phyloP scores from a whole-genome alignment of 2,797 vertebrate genomes.

The Sandelia bainsii region DNA sequence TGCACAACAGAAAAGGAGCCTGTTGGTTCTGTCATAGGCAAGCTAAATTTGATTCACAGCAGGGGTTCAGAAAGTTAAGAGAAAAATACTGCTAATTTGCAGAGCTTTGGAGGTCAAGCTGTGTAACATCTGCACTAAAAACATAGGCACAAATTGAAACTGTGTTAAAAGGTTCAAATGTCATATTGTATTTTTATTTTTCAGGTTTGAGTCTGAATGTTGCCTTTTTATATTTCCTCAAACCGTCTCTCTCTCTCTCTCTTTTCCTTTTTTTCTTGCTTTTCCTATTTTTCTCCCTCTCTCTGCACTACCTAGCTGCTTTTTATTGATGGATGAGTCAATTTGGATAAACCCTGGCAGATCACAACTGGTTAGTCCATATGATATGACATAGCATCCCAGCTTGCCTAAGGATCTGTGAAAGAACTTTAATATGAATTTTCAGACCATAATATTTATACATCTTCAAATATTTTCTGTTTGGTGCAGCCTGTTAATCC shows the following conservation, averaged over 20 bases:
- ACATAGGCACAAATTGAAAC: constrained; percentile 17
- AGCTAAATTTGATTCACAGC: constrained; percentile 63
- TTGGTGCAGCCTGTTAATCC: constrained; percentile 49
- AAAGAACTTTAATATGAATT: constrained; percentile 11
- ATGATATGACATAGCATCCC: constrained; percentile 41
- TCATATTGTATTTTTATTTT: constrained; percentile 5
- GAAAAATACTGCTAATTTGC: constrained; percentile 15
- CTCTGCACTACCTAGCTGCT: constrained; percentile 35
- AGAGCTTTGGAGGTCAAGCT: constrained; percentile 8
- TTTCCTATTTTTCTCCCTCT: neutral
- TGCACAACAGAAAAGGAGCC: constrained; percentile 55
- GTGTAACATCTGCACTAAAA: constrained; percentile 14
- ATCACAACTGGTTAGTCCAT: constrained; percentile 43
- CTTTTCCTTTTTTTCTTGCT: neutral
- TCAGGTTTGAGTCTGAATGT: constrained; percentile 14
- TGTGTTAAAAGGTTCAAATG: constrained; percentile 14
- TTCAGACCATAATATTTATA: constrained; percentile 34
- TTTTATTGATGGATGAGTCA: constrained; percentile 52
- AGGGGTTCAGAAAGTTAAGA: constrained; percentile 26
- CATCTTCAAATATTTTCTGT: constrained; percentile 43
- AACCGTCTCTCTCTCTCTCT: neutral
- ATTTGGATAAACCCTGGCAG: constrained; percentile 44
- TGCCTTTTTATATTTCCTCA: constrained; percentile 2
- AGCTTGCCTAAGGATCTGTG: constrained; percentile 16
- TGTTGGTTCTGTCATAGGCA: constrained; percentile 55